These are phyloP conservation scores for Lepidurus packardi DNA, from an alignment of 1,140 invertebrate genomes.

Conservation along the genomic window DNA sequence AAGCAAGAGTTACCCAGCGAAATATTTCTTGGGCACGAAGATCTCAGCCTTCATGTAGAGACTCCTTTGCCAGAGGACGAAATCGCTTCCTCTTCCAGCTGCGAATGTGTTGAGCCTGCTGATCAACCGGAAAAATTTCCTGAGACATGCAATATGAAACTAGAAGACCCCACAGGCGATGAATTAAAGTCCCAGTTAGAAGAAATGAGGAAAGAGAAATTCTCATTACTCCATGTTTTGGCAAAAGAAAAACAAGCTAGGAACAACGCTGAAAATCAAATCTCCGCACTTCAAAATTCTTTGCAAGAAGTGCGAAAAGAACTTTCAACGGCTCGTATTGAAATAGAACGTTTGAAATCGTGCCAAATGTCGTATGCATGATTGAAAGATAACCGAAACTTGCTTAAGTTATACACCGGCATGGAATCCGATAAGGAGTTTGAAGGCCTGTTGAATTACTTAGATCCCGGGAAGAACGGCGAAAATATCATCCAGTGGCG, in stretches of 20 bases:
- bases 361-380: neutral
- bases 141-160: neutral
- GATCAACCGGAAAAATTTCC: neutral
- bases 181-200: neutral
- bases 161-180: neutral
- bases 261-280: neutral
- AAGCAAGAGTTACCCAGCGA: neutral
- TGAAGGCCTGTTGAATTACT: neutral
- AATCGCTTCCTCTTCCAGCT: neutral
- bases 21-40: neutral
- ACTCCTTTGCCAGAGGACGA: neutral
- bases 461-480: constrained; percentile 23
- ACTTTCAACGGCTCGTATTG: neutral
- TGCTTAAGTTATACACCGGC: neutral
- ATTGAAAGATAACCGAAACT: neutral
- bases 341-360: neutral
- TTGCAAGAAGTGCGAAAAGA: neutral
- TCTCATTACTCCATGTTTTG: neutral
- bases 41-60: neutral
- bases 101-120: neutral
- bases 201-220: neutral
- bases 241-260: neutral
- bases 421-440: constrained; percentile 17
- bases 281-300: neutral
- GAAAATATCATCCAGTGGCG: constrained; percentile 22